Evolutionary conservation across 2,888 invertebrate species (phyloP), one percentile per base, ranked within the genome.

Genomic region (Diogma glabrata): DNA sequence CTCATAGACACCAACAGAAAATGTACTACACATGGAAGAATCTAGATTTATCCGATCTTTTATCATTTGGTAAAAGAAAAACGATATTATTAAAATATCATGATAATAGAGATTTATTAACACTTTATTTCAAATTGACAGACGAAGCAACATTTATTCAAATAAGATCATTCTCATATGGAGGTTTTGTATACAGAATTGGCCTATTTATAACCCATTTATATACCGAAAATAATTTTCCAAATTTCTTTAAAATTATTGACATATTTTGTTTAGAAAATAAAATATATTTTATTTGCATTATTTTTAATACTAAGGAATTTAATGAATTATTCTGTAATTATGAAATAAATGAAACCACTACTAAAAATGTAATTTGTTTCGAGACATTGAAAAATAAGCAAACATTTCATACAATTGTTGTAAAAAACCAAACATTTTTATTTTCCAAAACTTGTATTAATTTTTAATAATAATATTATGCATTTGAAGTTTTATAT

Each of bases 1-100:
- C n/a, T 6, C 12, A 12, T 19, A 23, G 40, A 38, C 49, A 38
- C 40, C 49, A 49, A 24, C 49, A 49, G 24, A 40, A 36, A 36
- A 36, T 36, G 36, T 36, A 36, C 9, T 36, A 36, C n/a, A 36
- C 5, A 36, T 36, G 9, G 36, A 36, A 36, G 7, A 12, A 36
- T 16, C 6, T 36, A 12, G 36, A 36, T 12, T 4, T 28, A n/a
- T 38, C 16, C 16, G 38, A 38, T 38, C 3, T 16, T 17, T 38
- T 16, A 17, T 38, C 38, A 17, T 38, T 38, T 38, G 38, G 38
- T 14, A 33, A 33, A 33, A 33, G 8, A 33, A 33, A 33, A 33
- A 14, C n/a, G n/a, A 28, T 12, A 28, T n/a, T 12, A 10, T 6
- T 33, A 33, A 10, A 33, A 33, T 33, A 5, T 12, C 12, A 10